phyloP scores from a whole-genome alignment of 92 coral and sea anemone species.

The Galaxea fascicularis region DNA sequence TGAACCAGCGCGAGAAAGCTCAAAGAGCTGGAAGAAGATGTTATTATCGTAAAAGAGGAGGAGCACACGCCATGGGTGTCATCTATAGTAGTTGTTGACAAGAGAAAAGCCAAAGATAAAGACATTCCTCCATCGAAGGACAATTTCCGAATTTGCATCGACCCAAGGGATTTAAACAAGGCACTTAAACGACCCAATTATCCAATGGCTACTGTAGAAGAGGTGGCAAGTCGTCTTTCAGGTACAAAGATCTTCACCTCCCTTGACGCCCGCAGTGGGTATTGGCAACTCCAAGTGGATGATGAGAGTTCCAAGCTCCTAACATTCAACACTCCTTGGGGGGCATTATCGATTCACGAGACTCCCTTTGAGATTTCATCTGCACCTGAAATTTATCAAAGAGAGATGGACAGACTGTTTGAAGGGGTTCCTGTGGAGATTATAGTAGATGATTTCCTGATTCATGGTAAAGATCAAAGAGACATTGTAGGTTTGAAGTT shows the following conservation, averaged over 20 bases:
- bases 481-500: constrained; percentile 24
- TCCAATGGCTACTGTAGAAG: constrained; percentile 58
- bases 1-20: constrained; percentile 60
- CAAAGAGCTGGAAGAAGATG: constrained; percentile 64
- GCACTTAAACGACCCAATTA: too few relatives aligned
- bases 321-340: constrained; percentile 72
- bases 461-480: constrained; percentile 29
- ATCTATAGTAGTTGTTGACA: too few relatives aligned
- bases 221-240: constrained; percentile 14
- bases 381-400: constrained; percentile 56
- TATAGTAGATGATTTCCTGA: constrained; percentile 63
- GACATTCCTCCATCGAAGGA: too few relatives aligned
- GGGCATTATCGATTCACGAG: constrained; percentile 36
- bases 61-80: too few relatives aligned
- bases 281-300: too few relatives aligned
- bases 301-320: constrained; percentile 65
- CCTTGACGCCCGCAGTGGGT: too few relatives aligned
- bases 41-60: constrained; percentile 10
- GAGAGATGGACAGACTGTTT: constrained; percentile 54
- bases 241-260: constrained; percentile 29
- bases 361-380: too few relatives aligned
- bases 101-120: too few relatives aligned
- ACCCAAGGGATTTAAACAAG: too few relatives aligned
- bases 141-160: too few relatives aligned
- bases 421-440: constrained; percentile 62